Base-by-base conservation (phyloP, 1,140 invertebrate genomes). In the Drosophila parabipectinata region DNA sequence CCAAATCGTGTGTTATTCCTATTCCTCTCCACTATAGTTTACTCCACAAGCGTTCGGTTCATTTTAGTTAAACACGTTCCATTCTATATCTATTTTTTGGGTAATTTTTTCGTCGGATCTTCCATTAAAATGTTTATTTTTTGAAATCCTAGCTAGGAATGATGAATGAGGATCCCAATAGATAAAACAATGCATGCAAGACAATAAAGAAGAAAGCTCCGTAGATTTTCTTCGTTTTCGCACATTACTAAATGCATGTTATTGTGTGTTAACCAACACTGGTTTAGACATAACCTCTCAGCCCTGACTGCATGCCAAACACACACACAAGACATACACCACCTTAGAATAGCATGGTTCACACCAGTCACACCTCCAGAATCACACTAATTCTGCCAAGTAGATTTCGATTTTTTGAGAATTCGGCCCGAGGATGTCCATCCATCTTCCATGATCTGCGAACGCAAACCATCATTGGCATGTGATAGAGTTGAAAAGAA, bases 1-100 rank as follows among this genome's bases (percentile, higher is more conserved):
- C 67, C 73, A 78, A 69, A 18, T 18, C 61, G 71, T 69, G 66
- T 69, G 63, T 69, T 69, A 69, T 84, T 76, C 77, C 76, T 64
- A 69, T 72, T 62, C 71, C 72, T 73, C 47, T 74, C 71, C 61
- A 75, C 60, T 54, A 57, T 66, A 64, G 72, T 75, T 75, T 62
- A 74, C 8, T 68, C 32, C 66, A 79, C 71, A 54, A 74, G 54
- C 39, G 79, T 89, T 84, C 64, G 55, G 68, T 77, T 71, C 18
- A 56, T 77, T 89, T 78, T 78, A 77, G 56, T 61, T 75, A 21
- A 47, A 68, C 66, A 69, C 72, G 71, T 66, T 74, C 53, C 54
- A 53, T 87, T 77, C 5, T 39, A 59, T 55, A 21, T 21, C 1
- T 79, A 66, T 12, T 73, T 72, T 45, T 79, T 75, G 60, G 62